These are phyloP conservation scores for Bradypodion ventrale DNA, from an alignment of 2,797 vertebrate species.

Conservation along the genomic window DNA sequence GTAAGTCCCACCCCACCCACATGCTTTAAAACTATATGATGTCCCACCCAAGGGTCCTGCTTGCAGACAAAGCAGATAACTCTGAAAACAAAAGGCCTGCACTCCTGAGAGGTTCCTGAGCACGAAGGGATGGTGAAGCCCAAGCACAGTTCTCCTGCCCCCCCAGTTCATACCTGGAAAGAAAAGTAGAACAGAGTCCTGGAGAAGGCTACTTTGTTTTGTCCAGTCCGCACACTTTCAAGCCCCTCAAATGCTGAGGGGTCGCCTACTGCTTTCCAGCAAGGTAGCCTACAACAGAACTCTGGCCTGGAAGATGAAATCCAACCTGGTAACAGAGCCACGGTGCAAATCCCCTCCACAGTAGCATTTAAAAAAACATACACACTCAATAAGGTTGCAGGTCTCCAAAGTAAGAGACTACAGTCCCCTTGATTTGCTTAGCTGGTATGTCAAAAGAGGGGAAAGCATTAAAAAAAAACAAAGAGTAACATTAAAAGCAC, in stretches of 20 bases:
- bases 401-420: conserved; percentile 50
- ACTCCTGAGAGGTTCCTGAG: conserved; percentile 37
- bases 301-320: conserved; percentile 56
- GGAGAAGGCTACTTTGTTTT: conserved; percentile 4
- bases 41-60: conserved; percentile 27
- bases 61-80: conserved; percentile 51
- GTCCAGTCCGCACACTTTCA: conserved; percentile 6
- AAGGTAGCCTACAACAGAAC: not conserved
- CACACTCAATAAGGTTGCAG: conserved; percentile 33
- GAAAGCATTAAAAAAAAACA: conserved; percentile 32
- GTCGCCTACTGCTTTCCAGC: not conserved
- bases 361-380: conserved; percentile 38
- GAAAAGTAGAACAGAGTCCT: conserved; percentile 1
- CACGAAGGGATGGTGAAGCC: conserved; percentile 33
- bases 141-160: conserved; percentile 30
- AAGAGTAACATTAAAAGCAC: conserved; percentile 51
- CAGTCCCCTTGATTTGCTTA: conserved; percentile 38
- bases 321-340: conserved; percentile 44
- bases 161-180: conserved; percentile 15
- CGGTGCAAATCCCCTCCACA: conserved; percentile 46
- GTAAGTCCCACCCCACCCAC: conserved; percentile 29
- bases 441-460: conserved; percentile 44
- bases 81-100: conserved; percentile 48
- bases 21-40: conserved; percentile 40
- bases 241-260: not conserved